Evolutionary conservation across 2,113 vertebrate genomes (phyloP).

Genomic region (Grantiella picta): DNA sequence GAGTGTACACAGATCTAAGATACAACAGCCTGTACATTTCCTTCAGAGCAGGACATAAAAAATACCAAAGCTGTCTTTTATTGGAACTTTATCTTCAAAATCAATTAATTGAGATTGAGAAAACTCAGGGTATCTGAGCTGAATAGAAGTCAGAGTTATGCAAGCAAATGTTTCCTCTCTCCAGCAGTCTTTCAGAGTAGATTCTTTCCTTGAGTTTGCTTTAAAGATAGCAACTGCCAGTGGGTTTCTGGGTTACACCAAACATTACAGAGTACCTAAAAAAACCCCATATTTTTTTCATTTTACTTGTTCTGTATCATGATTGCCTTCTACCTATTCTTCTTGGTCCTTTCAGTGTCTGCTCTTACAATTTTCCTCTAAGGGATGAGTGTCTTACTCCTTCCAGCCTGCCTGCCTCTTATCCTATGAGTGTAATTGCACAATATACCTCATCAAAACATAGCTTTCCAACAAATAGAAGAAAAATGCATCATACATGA

Average conservation of each 20-base stretch:
- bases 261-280: background rate
- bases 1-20: background rate
- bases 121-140: background rate
- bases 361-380: background rate
- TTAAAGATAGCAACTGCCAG: background rate
- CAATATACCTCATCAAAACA: background rate
- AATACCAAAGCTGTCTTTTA: background rate
- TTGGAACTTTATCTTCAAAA: background rate
- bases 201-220: background rate
- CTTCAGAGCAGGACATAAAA: background rate
- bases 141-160: background rate
- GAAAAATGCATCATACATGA: background rate
- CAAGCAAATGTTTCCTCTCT: background rate
- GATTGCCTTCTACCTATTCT: background rate
- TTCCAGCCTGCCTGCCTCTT: background rate
- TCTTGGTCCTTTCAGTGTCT: background rate
- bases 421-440: background rate
- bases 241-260: background rate
- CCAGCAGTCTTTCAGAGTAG: background rate
- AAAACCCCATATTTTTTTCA: rapidly evolving
- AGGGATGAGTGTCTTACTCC: background rate
- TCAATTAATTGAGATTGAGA: background rate
- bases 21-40: background rate
- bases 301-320: background rate
- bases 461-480: background rate